A percentile compares a stretch with the other conserved stretches of the same genome.
Conservation (phyloP, 2,888 invertebrate species). For the Camptogramma bilineatum region DNA sequence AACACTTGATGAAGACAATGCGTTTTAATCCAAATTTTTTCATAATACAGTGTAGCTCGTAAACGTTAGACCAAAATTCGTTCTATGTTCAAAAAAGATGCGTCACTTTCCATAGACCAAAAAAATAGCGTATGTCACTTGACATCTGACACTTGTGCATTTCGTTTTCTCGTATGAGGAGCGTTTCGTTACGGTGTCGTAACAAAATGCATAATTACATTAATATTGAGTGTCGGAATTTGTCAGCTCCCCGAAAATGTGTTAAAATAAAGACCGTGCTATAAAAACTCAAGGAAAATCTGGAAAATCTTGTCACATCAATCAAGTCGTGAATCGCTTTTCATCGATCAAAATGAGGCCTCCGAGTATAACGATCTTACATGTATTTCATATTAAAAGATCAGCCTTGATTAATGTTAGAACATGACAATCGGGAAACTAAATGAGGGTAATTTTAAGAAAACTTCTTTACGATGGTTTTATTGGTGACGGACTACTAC, state of each 20-base stretch:
- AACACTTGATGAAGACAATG: too few relatives aligned
- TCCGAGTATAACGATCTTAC: constrained; percentile 40
- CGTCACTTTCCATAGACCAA: too few relatives aligned
- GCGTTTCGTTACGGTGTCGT: too few relatives aligned
- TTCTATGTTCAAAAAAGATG: too few relatives aligned
- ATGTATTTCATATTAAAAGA: constrained; percentile 30
- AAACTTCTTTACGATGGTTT: not conserved
- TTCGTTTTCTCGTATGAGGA: too few relatives aligned
- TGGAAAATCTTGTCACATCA: constrained; percentile 62
- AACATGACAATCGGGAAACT: constrained; percentile 1
- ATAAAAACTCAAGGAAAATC: constrained; percentile 31
- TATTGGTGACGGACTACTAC: too few relatives aligned
- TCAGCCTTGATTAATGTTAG: constrained; percentile 14
- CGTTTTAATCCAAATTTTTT: too few relatives aligned
- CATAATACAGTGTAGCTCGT: too few relatives aligned
- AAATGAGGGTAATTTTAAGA: not conserved
- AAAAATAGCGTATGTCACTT: too few relatives aligned
- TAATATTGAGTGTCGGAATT: not conserved
- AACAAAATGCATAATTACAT: not conserved
- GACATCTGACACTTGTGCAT: too few relatives aligned
- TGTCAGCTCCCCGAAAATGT: not conserved
- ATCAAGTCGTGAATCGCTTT: constrained; percentile 65
- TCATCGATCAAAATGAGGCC: constrained; percentile 61
- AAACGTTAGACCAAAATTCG: too few relatives aligned
- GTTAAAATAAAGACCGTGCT: constrained; percentile 9